Percentiles rank a stretch among this genome's conserved stretches.
phyloP scores from a whole-genome alignment of 2,797 vertebrate species.

The Gadopsis marmoratus region DNA sequence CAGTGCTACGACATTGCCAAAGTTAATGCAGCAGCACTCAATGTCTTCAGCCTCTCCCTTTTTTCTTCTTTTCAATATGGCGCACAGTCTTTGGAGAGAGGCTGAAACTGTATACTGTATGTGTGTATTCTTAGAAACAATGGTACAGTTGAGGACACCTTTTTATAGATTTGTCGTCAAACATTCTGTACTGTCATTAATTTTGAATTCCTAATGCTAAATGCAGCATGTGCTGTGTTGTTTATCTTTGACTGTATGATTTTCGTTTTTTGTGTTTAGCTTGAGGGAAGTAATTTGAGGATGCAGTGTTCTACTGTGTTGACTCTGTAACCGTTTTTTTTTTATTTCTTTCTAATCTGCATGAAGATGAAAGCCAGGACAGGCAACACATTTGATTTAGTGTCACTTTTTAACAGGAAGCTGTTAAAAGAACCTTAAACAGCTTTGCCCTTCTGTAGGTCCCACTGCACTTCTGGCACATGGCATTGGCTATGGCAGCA shows the following conservation, averaged over 20 bases:
- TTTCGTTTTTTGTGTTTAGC: conserved; percentile 5
- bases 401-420: conserved; percentile 33
- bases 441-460: conserved; percentile 81
- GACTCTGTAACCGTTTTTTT: conserved; percentile 18
- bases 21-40: conserved; percentile 79
- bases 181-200: conserved; percentile 27
- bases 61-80: conserved; percentile 54
- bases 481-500: conserved; percentile 93
- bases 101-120: conserved; percentile 66
- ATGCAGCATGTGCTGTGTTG: conserved; percentile 13
- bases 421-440: conserved; percentile 39
- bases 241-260: neutral
- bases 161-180: conserved; percentile 42
- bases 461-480: conserved; percentile 97
- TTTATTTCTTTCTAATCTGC: neutral
- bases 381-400: neutral
- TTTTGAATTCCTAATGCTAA: conserved; percentile 26
- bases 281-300: neutral
- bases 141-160: conserved; percentile 46
- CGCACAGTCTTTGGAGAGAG: conserved; percentile 52
- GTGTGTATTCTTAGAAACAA: conserved; percentile 70
- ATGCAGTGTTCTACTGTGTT: neutral
- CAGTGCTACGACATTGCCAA: conserved; percentile 72
- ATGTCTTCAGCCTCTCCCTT: conserved; percentile 62
- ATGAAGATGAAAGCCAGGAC: conserved; percentile 30